Evolutionary conservation across 2,797 vertebrate species (phyloP), one percentile per base, ranked within the genome.

Genomic region (Australoheros facetus): DNA sequence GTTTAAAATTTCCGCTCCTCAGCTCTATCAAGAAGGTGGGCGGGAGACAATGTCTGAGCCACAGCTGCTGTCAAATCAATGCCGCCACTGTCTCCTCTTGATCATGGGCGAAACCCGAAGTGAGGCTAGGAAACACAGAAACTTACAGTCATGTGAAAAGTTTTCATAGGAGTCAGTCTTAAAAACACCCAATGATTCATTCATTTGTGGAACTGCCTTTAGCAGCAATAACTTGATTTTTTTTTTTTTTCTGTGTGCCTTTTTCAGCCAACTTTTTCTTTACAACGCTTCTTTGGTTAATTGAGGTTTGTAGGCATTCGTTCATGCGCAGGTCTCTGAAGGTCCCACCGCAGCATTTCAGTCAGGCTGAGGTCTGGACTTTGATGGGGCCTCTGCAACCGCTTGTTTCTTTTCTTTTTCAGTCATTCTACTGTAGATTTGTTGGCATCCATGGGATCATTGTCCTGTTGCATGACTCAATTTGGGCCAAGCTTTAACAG

Each of bases 41-140:
- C 9, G 23, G 71, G 60, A 75, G 80, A 75, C 60, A 12, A 21
- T 39, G 77, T 72, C 56, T 82, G 77, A 87, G 79, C 74, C 71
- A 53, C 71, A 54, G 71, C 66, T 76, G 66, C 55, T 56, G 77
- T 78, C 78, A 75, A 82, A 90, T 91, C 87, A 87, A 87, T 88
- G 82, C 72, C 72, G 76, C 77, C 73, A 39, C 75, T 71, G 74
- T 48, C 56, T 90, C 60, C 59, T 72, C 80, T 75, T 32, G 14
- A 60, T 48, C 84, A 90, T 87, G 8, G 82, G 91, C 84, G 56
- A 37, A 83, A 79, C 60, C 56, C 71, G 72, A 66, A 71, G 69
- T 56, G 54, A 82, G 78, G 70, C 72, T 55, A 60, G 76, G 21
- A 73, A 84, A 78, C 71, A 73, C 53, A 83, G 81, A 83, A 71